phyloP scores from a whole-genome alignment of 92 coral and sea anemone species.

The Metridium senile region DNA sequence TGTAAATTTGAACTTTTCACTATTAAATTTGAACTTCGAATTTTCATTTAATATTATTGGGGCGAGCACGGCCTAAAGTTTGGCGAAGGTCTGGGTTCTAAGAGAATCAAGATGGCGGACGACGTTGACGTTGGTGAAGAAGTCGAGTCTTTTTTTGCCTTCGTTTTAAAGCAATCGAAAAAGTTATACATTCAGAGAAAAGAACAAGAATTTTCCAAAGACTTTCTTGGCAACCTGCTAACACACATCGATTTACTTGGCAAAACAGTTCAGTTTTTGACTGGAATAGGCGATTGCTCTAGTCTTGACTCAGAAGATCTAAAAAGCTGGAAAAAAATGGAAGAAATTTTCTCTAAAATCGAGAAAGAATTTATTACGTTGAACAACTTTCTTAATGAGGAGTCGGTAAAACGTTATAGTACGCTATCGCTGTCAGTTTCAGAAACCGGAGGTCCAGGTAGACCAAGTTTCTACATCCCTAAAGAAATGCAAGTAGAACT shows the following conservation, averaged over 20 bases:
- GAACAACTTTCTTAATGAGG: neutral
- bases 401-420: neutral
- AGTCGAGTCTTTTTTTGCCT: conserved; percentile 26
- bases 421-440: neutral
- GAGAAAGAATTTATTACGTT: conserved; percentile 8
- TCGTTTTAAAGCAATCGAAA: conserved; percentile 21
- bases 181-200: neutral
- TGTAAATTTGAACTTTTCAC: conserved; percentile 1
- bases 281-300: neutral
- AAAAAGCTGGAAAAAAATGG: conserved; percentile 11
- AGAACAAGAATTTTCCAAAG: neutral
- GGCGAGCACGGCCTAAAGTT: conserved; percentile 12
- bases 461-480: conserved; percentile 54
- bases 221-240: neutral
- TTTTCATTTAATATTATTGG: neutral
- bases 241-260: neutral
- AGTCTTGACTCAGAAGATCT: neutral
- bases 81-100: conserved; percentile 16
- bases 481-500: conserved; percentile 57
- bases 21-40: neutral
- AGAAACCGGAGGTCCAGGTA: conserved; percentile 39
- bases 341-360: neutral
- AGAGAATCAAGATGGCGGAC: conserved; percentile 4
- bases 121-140: conserved; percentile 8
- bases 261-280: neutral